phyloP scores from a whole-genome alignment of 2,797 vertebrate species.

The Takifugu ocellatus region DNA sequence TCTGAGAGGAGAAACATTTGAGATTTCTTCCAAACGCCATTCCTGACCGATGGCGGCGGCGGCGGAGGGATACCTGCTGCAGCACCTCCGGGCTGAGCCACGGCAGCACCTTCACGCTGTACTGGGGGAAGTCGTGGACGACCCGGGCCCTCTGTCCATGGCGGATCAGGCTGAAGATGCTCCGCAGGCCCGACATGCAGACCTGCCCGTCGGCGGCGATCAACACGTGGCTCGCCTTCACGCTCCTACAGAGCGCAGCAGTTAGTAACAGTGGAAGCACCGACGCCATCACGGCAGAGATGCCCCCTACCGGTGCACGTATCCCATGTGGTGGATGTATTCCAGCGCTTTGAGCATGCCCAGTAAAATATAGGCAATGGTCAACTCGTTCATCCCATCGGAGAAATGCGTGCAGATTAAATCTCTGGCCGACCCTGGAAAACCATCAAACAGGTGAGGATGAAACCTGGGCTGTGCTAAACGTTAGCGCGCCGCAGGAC shows the following conservation, averaged over 20 bases:
- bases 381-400: conserved; percentile 92
- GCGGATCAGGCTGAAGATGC: conserved; percentile 95
- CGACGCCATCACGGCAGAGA: too few relatives aligned
- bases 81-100: conserved; percentile 98
- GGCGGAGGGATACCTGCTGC: conserved; percentile 84
- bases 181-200: conserved; percentile 91
- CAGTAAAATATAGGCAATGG: conserved; percentile 92
- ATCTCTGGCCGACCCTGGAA: conserved; percentile 92
- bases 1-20: conserved; percentile 67
- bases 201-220: conserved; percentile 94
- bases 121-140: conserved; percentile 95
- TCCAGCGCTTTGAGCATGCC: conserved; percentile 91
- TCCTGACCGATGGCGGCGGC: background rate
- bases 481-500: background rate
- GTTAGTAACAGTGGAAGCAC: too few relatives aligned
- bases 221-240: conserved; percentile 95
- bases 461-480: background rate
- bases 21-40: background rate
- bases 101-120: conserved; percentile 92
- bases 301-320: conserved; percentile 87
- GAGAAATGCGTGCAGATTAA: conserved; percentile 91
- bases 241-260: conserved; percentile 78
- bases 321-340: conserved; percentile 98
- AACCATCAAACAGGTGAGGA: conserved; percentile 7
- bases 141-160: conserved; percentile 90